Evolutionary conservation across 64 coral and sea anemone species (phyloP).

Genomic region (Montipora capricornis): DNA sequence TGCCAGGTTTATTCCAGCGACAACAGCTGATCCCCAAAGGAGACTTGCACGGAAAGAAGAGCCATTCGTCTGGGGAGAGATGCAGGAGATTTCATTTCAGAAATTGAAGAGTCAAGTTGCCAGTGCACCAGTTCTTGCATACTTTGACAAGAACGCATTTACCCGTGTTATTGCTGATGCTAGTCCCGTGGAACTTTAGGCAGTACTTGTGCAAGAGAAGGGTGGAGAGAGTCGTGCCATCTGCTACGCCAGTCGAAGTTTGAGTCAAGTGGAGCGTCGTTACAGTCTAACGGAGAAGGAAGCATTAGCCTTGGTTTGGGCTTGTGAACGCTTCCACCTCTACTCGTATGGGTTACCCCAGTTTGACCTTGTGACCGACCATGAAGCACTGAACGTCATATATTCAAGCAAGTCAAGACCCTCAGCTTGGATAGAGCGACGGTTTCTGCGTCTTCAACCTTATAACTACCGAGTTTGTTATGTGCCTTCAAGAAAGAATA

Average conservation of each 20-base stretch:
- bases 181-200: neutral
- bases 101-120: constrained; percentile 5
- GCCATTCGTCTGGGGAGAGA: neutral
- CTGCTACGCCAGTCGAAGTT: neutral
- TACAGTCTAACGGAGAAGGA: constrained; percentile 54
- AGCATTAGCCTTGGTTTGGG: constrained; percentile 1
- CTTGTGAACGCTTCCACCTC: constrained; percentile 49
- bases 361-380: constrained; percentile 64
- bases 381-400: constrained; percentile 72
- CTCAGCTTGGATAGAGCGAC: constrained; percentile 28
- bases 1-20: neutral
- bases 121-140: constrained; percentile 34
- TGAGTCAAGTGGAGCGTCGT: neutral
- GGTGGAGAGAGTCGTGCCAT: neutral
- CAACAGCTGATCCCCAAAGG: constrained; percentile 15
- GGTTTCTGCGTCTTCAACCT: constrained; percentile 23
- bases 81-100: constrained; percentile 21
- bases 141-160: constrained; percentile 21
- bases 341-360: constrained; percentile 57
- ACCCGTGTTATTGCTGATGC: neutral
- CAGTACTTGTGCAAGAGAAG: neutral
- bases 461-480: constrained; percentile 25
- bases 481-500: neutral
- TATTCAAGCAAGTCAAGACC: constrained; percentile 53
- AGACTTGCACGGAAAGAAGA: constrained; percentile 21